phyloP scores from a whole-genome alignment of 1,140 invertebrate genomes.

The Drosophila grimshawi region DNA sequence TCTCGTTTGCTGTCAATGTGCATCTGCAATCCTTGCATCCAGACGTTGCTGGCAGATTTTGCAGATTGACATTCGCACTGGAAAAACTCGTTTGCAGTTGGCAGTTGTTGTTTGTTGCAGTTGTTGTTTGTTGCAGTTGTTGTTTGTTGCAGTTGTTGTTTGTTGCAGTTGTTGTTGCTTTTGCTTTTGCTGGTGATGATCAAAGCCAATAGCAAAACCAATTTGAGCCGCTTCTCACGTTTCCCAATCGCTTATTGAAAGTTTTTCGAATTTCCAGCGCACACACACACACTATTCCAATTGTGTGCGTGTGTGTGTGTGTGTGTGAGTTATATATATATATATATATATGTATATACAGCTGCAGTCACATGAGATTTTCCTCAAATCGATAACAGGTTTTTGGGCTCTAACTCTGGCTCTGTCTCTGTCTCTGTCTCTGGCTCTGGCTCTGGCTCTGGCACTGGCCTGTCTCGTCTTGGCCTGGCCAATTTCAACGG shows the following conservation, averaged over 20 bases:
- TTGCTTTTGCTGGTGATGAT: slow-evolving; percentile 29
- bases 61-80: slow-evolving; percentile 53
- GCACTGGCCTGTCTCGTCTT: slow-evolving; percentile 7
- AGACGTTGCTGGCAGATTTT: slow-evolving; percentile 25
- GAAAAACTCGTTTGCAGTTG: slow-evolving; percentile 47
- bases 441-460: neutral
- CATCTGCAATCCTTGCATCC: slow-evolving; percentile 47
- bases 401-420: slow-evolving; percentile 7
- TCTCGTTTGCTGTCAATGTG: slow-evolving; percentile 14
- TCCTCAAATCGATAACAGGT: slow-evolving; percentile 33
- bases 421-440: neutral
- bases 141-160: slow-evolving; percentile 14
- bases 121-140: slow-evolving; percentile 14
- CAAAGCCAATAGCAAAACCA: slow-evolving; percentile 49
- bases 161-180: slow-evolving; percentile 1
- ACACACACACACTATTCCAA: neutral
- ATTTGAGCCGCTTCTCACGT: slow-evolving; percentile 53
- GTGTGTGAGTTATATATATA: slow-evolving; percentile 2
- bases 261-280: slow-evolving; percentile 53
- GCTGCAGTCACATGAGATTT: slow-evolving; percentile 22
- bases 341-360: neutral
- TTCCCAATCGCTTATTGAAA: slow-evolving; percentile 60
- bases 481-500: slow-evolving; percentile 24
- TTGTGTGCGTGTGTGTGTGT: slow-evolving; percentile 17
- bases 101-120: slow-evolving; percentile 1